Conservation (phyloP, 2,113 vertebrate species). For the Furnarius figulus region DNA sequence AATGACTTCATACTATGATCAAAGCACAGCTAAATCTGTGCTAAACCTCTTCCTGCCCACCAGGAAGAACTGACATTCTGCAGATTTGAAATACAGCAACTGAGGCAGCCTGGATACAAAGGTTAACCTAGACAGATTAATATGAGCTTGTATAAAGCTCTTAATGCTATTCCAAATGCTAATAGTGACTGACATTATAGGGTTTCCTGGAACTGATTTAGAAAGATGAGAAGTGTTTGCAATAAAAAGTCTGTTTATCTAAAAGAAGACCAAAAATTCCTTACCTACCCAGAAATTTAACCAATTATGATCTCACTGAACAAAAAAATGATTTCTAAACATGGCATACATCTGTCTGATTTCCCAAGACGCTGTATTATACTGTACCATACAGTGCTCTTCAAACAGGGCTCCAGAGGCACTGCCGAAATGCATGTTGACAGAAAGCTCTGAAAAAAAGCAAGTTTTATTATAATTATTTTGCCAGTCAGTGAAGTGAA, state of each 20-base stretch:
- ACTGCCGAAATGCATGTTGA: not conserved
- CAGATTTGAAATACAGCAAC: slow-evolving; percentile 27
- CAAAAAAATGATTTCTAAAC: not conserved
- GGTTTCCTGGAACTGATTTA: slow-evolving; percentile 55
- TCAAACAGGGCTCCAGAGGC: not conserved
- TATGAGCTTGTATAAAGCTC: slow-evolving; percentile 54
- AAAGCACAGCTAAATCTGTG: slow-evolving; percentile 10
- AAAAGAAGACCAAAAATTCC: slow-evolving; percentile 23
- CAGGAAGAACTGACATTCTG: slow-evolving; percentile 1
- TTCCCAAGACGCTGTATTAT: not conserved
- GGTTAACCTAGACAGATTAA: slow-evolving; percentile 50
- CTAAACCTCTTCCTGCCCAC: slow-evolving; percentile 33
- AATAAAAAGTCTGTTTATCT: slow-evolving; percentile 31
- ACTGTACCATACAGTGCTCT: not conserved
- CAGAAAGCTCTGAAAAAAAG: not conserved
- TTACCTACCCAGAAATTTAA: slow-evolving; percentile 7
- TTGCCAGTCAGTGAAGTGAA: not conserved
- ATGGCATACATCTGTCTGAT: not conserved
- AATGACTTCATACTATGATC: not conserved
- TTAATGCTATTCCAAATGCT: slow-evolving; percentile 50
- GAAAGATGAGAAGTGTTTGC: slow-evolving; percentile 24
- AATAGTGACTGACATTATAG: slow-evolving; percentile 48
- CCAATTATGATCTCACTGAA: slow-evolving; percentile 24
- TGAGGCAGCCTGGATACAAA: slow-evolving; percentile 38
- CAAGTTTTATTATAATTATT: not conserved